Evolutionary conservation across 2,888 invertebrate genomes (phyloP).

Genomic region (Watsonalla binaria): DNA sequence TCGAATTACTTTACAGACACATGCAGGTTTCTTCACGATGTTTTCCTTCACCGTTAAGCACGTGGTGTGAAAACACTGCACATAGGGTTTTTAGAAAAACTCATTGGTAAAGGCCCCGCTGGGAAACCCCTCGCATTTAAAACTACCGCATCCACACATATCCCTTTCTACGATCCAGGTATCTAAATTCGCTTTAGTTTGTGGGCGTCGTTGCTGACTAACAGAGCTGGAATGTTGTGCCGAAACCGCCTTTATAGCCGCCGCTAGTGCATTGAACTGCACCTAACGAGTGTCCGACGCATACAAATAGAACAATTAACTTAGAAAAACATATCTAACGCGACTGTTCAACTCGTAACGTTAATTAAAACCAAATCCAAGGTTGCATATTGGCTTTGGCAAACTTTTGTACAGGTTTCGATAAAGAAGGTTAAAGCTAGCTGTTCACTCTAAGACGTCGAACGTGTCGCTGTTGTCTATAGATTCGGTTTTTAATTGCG

Average conservation of each 20-base stretch:
- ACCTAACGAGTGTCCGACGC: slow-evolving; percentile 22
- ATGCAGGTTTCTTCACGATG: too few relatives aligned
- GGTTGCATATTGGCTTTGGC: slow-evolving; percentile 18
- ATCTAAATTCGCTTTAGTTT: slow-evolving; percentile 4
- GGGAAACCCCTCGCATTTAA: too few relatives aligned
- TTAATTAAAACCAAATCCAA: slow-evolving; percentile 26
- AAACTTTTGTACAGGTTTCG: slow-evolving; percentile 11
- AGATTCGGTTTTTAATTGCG: too few relatives aligned
- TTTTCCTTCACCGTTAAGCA: too few relatives aligned
- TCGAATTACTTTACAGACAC: too few relatives aligned
- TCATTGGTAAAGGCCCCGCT: too few relatives aligned
- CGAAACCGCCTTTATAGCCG: slow-evolving; percentile 17
- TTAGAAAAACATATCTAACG: slow-evolving; percentile 25
- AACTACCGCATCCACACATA: neutral
- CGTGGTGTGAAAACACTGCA: too few relatives aligned
- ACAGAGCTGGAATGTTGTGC: slow-evolving; percentile 28
- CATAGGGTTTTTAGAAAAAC: too few relatives aligned
- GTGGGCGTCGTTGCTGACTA: slow-evolving; percentile 31
- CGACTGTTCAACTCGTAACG: slow-evolving; percentile 25
- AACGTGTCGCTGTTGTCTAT: too few relatives aligned
- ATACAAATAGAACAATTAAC: slow-evolving; percentile 42
- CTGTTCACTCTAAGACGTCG: neutral
- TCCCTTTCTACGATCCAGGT: neutral
- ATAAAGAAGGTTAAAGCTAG: neutral
- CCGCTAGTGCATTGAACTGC: slow-evolving; percentile 36